phyloP scores from a whole-genome alignment of 2,113 vertebrate species.

The Hippocampus abdominalis region DNA sequence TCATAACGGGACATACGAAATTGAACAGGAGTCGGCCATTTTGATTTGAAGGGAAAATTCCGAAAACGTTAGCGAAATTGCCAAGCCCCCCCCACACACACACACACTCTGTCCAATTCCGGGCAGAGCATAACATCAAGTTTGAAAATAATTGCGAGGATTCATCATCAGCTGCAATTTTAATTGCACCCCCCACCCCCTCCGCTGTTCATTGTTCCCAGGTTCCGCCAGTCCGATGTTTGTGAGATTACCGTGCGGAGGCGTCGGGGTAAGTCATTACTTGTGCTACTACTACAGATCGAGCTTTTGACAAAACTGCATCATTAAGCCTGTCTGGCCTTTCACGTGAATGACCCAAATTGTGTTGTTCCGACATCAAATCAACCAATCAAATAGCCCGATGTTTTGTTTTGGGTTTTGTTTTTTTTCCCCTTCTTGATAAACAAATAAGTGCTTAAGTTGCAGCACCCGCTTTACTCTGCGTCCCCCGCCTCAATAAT shows the following conservation, averaged over 20 bases:
- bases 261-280: conserved; percentile 86
- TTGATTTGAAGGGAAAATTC: no score
- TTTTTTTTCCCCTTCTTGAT: conserved; percentile 18
- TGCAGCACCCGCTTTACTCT: conserved; percentile 40
- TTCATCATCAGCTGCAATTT: not conserved
- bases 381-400: conserved; percentile 31
- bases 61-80: no score
- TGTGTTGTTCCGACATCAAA: conserved; percentile 17
- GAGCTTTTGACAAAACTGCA: conserved; percentile 22
- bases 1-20: no score
- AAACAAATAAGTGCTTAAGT: conserved; percentile 27
- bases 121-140: no score
- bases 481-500: conserved; percentile 73
- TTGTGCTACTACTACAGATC: not conserved
- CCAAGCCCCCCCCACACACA: no score
- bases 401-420: not conserved
- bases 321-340: conserved; percentile 24
- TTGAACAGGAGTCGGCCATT: no score
- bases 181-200: not conserved
- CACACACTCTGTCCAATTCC: not conserved
- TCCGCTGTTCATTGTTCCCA: conserved; percentile 42
- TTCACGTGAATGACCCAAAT: conserved; percentile 25
- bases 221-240: conserved; percentile 91
- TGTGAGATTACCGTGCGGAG: conserved; percentile 93
- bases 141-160: not conserved